Evolutionary conservation across 2,113 vertebrate species (phyloP), one percentile per base, ranked within the genome.

Genomic region (Myrmecobius fasciatus): DNA sequence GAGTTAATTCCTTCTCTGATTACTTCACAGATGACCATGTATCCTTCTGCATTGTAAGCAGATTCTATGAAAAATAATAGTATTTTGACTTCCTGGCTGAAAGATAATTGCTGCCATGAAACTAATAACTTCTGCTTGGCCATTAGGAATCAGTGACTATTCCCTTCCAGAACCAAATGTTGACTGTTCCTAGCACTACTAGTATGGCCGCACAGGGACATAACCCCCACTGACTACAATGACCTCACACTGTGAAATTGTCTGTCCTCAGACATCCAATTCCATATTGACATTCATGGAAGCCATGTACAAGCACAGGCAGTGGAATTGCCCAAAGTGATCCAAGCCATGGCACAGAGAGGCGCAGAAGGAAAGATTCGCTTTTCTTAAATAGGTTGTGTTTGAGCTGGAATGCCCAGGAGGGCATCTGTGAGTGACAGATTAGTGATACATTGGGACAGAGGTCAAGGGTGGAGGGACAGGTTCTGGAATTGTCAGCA

Each of bases 391-490:
- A 95, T 96, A 96, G 95, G 97, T 97, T 52, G 92, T 90, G 90
- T 91, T 60, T 90, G 95, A 93, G 96, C 94, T 94, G 91, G 95
- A 97, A 95, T 97, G 96, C 97, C 97, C 95, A 17, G 36, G 43
- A 96, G 96, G 97, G 94, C 26, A 93, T 43, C 52, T 92, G 94
- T 97, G 97, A 98, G 94, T 96, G 97, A 97, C 97, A 97, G 95
- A 92, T 49, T 93, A 96, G 95, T 96, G 96, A 97, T 93, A 95
- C n/a, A 94, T 67, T 96, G 93, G 97, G 96, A 97, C 97, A 98
- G 97, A 97, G 97, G 97, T 97, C 95, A 97, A 97, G 97, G 97
- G 97, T 97, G 95, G 93, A 96, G 90, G 56, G 94, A 92, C 90
- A 92, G 93, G 96, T 93, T 97, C 97, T 96, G 96, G 96, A 97